Percentiles rank a stretch among this genome's conserved stretches.
phyloP scores from a whole-genome alignment of 2,113 vertebrate genomes.

The Alethe castanea region DNA sequence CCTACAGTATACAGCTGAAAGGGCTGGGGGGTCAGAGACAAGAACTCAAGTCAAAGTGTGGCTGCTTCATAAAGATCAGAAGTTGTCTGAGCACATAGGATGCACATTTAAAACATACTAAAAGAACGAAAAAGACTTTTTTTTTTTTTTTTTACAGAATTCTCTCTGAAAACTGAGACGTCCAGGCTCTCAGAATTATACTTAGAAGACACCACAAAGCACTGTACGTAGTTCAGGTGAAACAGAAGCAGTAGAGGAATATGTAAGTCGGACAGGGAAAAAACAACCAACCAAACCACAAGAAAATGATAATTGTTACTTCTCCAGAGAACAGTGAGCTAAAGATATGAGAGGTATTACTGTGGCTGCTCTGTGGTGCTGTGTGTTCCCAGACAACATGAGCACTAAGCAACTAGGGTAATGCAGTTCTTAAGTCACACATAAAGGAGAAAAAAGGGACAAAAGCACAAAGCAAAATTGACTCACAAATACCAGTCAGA shows the following conservation, averaged over 20 bases:
- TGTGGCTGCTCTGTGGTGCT: not conserved
- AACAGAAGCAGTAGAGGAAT: not conserved
- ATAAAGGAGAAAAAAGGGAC: rapidly evolving
- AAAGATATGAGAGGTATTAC: not conserved
- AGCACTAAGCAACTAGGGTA: not conserved
- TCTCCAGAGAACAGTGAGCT: not conserved
- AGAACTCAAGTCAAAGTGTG: not conserved
- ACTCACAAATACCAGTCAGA: not conserved
- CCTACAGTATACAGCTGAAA: not conserved
- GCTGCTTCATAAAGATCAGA: not conserved
- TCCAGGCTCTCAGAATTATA: not conserved
- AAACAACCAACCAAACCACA: not conserved
- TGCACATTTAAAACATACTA: not conserved
- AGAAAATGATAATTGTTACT: not conserved
- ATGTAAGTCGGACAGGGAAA: not conserved
- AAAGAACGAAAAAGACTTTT: rapidly evolving
- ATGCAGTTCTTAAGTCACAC: not conserved
- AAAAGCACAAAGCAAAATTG: not conserved
- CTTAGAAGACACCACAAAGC: not conserved
- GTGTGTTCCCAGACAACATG: not conserved
- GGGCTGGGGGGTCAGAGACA: not conserved
- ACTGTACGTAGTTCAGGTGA: rapidly evolving
- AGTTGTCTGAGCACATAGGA: rapidly evolving
- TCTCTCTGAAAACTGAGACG: not conserved
- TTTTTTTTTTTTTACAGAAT: not conserved